Evolutionary conservation across 1,140 invertebrate genomes (phyloP), one percentile per base, ranked within the genome.

Genomic region (Eumeta japonica): DNA sequence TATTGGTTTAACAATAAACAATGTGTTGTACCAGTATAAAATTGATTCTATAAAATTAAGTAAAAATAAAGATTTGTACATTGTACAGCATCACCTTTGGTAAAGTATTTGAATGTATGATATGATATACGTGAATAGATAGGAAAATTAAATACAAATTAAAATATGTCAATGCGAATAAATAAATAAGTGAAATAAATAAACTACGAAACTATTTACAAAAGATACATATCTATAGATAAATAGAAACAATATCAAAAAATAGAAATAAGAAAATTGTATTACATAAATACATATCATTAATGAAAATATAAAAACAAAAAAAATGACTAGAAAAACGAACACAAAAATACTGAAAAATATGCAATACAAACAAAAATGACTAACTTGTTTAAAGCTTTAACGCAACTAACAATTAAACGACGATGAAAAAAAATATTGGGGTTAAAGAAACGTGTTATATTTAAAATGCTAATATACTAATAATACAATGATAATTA

Each of bases 201-300:
- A 36, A 39, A 39, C 42, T 37, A 65, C 34, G 55, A 67, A 63
- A 48, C 44, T 72, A 68, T 72, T 62, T 72, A 68, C 67, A 72
- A 62, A 68, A 68, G 61, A 7, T 29, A 29, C 4, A 29, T 11
- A 7, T 11, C 3, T 11, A 37, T 32, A 51, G 48, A 52, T 41
- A 43, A 41, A 35, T 30, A 39, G 20, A 24, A 7, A 24, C n/a
- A 24, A 24, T 24, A 24, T 24, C n/a, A 24, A n/a, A n/a, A n/a
- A n/a, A n/a, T n/a, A n/a, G n/a, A 7, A n/a, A 24, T 24, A 24
- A 24, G n/a, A 24, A n/a, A 24, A 5, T 24, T 7, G 20, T 24
- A 7, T 24, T 24, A 24, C 20, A 24, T 24, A 24, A 24, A 24
- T 24, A 24, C n/a, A 24, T 7, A 7, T 24, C 5, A 24, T 7